Conservation (phyloP, 2,888 invertebrate species). For the Chaetogeoica ovagalla region DNA sequence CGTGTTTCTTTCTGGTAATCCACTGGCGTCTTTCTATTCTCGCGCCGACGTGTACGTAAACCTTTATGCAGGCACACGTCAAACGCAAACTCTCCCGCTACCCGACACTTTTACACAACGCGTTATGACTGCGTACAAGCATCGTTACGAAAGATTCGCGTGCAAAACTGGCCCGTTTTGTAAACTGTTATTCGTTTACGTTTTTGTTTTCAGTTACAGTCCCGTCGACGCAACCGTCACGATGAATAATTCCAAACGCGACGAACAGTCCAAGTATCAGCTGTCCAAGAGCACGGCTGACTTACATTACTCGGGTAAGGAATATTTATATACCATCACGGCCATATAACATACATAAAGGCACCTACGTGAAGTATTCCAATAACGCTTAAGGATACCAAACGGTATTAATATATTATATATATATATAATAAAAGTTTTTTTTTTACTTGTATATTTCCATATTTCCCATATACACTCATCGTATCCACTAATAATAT, state of each 20-base stretch:
- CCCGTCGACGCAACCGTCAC: not conserved
- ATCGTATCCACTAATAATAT: too few species aligned
- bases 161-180: not conserved
- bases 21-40: not conserved
- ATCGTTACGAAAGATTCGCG: too few species aligned
- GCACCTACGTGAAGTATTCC: too few species aligned
- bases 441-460: too few species aligned
- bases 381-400: too few species aligned
- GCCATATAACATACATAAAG: not conserved
- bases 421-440: too few species aligned
- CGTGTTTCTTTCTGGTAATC: not conserved
- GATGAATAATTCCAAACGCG: constrained; percentile 47
- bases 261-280: constrained; percentile 39
- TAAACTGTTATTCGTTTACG: not conserved
- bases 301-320: constrained; percentile 39
- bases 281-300: constrained; percentile 24
- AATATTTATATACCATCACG: not conserved
- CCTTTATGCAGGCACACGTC: constrained; percentile 30
- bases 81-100: not conserved
- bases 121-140: too few species aligned
- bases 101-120: too few species aligned
- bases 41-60: constrained; percentile 20
- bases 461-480: too few species aligned
- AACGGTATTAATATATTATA: too few species aligned
- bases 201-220: constrained; percentile 18